Base-by-base conservation (phyloP, 2,888 invertebrate species). In the Agonopterix alstromeriana region DNA sequence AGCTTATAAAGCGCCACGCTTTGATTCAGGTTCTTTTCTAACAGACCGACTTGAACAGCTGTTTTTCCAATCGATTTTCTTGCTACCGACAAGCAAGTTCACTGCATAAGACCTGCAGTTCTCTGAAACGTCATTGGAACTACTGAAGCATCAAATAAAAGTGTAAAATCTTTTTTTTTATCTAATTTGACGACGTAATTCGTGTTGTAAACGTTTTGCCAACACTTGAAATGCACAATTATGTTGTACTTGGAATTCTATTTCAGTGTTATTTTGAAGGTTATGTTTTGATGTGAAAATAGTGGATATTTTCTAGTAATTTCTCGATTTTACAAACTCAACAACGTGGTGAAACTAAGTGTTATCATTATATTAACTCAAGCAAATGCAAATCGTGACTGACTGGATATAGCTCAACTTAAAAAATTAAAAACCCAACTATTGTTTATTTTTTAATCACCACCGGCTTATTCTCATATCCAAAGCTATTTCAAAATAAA, bases 1-100 rank as follows among this genome's bases (percentile, higher is more conserved):
- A 7, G 27, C 7, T 27, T 27, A 5, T 27, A 27, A 27, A n/a
- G 5, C 7, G 27, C 7, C 5, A 7, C 27, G 27, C 27, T 27
- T 27, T 27, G 27, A 27, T 27, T 5, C 5, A 27, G 7, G 27
- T 27, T 27, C 27, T 27, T 1, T 7, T 38, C 38, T 10, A 38
- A 35, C 5, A 43, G 40, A 53, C 44, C 46, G 36, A 48, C 45
- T 35, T 46, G 50, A 75, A 71, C 85, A 83, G 83, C 84, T 83
- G 84, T 78, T 82, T 58, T 46, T 53, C 8, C 42, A 76, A 86
- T 86, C 67, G 86, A 86, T 86, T 82, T 77, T 70, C 62, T 46
- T 51, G 53, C 51, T 62, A 70, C 67, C 72, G 69, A 69, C 74
- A 69, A 70, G 54, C 65, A 73, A 75, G 69, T 81, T 77, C 72